A percentile compares a stretch with the other conserved stretches of the same genome.
Evolutionary conservation across 1,140 invertebrate species (phyloP).

Genomic region (Macrotrachela quadricornifera): DNA sequence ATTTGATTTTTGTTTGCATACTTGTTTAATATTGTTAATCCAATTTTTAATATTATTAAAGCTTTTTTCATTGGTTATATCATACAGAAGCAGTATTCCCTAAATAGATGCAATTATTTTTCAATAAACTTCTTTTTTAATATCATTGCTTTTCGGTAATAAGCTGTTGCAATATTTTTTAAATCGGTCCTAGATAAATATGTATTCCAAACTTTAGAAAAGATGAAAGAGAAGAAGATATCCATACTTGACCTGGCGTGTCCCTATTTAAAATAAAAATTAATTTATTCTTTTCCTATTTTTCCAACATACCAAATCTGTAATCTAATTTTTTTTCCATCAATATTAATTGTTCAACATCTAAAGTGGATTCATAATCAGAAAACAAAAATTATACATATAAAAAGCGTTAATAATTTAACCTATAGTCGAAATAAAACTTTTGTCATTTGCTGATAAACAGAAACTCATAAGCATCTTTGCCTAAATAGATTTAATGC

Average conservation of each 20-base stretch:
- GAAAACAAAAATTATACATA: too few species aligned
- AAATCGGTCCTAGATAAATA: constrained; percentile 64
- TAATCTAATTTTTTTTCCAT: constrained; percentile 36
- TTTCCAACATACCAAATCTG: constrained; percentile 39
- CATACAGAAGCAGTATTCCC: constrained; percentile 91
- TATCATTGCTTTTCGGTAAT: constrained; percentile 79
- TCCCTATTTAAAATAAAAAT: constrained; percentile 25
- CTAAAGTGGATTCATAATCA: constrained; percentile 48
- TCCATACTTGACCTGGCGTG: constrained; percentile 36
- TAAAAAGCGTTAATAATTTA: too few species aligned
- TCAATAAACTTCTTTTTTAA: background rate
- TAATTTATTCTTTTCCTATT: constrained; percentile 12
- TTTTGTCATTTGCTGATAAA: too few species aligned
- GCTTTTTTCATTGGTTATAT: constrained; percentile 89
- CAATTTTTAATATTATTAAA: constrained; percentile 97
- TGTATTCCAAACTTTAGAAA: too few species aligned
- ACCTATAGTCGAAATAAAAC: constrained; percentile 9
- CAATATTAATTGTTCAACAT: constrained; percentile 36
- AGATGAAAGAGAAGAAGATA: too few species aligned
- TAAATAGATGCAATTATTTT: constrained; percentile 4
- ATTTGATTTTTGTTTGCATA: constrained; percentile 13
- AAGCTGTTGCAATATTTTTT: constrained; percentile 90
- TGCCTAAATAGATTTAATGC: too few species aligned
- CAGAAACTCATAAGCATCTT: too few species aligned
- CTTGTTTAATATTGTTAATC: constrained; percentile 88